phyloP scores from a whole-genome alignment of 53 echinoderm and acorn worm genomes.

The Stichopus horrens region DNA sequence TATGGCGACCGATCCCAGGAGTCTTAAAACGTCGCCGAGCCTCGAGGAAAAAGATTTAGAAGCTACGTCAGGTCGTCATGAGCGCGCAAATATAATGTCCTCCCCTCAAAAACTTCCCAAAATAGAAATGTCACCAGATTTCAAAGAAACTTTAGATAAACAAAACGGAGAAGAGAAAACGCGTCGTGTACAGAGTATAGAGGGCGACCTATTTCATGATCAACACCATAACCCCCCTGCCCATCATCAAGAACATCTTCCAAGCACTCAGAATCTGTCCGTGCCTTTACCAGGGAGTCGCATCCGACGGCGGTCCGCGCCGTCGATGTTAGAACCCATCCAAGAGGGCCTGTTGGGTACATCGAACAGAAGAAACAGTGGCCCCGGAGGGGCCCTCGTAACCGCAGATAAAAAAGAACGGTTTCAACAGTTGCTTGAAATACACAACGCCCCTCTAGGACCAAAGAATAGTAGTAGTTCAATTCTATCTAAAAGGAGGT shows the following conservation, averaged over 20 bases:
- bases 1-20: constrained; percentile 2
- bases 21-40: neutral
- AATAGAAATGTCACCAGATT: constrained; percentile 20
- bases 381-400: neutral
- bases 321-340: constrained; percentile 62
- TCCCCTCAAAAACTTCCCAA: constrained; percentile 3
- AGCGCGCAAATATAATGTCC: neutral
- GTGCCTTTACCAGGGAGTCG: constrained; percentile 44
- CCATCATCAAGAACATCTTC: neutral
- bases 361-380: constrained; percentile 57
- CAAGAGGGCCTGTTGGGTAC: constrained; percentile 63
- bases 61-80: neutral
- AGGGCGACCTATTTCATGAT: neutral
- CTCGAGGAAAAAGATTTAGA: neutral
- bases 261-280: constrained; percentile 18
- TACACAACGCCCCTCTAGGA: neutral
- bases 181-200: neutral
- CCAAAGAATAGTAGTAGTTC: neutral
- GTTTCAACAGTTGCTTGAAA: neutral
- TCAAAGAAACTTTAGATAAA: neutral
- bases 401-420: constrained; percentile 5
- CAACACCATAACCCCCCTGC: neutral
- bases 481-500: neutral
- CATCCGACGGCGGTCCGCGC: constrained; percentile 57
- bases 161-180: neutral